Percentiles rank a stretch among this genome's conserved stretches.
Conservation (phyloP, 1,140 invertebrate species). For the Macrobrachium rosenbergii region DNA sequence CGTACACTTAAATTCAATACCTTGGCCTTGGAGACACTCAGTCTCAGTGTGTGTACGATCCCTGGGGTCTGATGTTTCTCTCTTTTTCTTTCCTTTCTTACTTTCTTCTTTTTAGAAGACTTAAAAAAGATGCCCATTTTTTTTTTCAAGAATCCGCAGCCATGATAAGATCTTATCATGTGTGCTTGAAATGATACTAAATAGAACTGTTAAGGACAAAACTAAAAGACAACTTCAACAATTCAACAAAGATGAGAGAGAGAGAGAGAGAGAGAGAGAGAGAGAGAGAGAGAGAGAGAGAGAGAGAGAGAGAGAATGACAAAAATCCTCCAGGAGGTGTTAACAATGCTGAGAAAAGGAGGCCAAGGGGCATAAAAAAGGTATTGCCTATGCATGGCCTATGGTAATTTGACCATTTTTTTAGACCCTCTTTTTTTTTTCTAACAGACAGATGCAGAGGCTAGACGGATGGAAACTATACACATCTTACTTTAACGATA, state of each 20-base stretch:
- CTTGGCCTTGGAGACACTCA: not conserved
- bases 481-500: too few species aligned
- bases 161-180: too few species aligned
- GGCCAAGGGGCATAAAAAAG: not conserved
- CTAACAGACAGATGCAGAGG: not conserved
- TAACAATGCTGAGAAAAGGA: not conserved
- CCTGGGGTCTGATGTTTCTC: not conserved
- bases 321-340: too few species aligned
- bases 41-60: not conserved
- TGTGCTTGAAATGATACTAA: too few species aligned
- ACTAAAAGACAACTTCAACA: too few species aligned
- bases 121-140: too few species aligned
- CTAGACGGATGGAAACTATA: not conserved
- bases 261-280: too few species aligned
- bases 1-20: slow-evolving; percentile 27
- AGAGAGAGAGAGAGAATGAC: too few species aligned
- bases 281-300: too few species aligned
- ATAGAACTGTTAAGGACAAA: too few species aligned
- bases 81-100: not conserved
- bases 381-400: slow-evolving; percentile 7
- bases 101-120: not conserved
- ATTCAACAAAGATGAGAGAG: too few species aligned
- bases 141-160: not conserved
- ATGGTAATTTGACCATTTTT: slow-evolving; percentile 49
- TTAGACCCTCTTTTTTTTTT: slow-evolving; percentile 10